Evolutionary conservation across 2,113 vertebrate genomes (phyloP).

Genomic region (Chloropsis hardwickii): DNA sequence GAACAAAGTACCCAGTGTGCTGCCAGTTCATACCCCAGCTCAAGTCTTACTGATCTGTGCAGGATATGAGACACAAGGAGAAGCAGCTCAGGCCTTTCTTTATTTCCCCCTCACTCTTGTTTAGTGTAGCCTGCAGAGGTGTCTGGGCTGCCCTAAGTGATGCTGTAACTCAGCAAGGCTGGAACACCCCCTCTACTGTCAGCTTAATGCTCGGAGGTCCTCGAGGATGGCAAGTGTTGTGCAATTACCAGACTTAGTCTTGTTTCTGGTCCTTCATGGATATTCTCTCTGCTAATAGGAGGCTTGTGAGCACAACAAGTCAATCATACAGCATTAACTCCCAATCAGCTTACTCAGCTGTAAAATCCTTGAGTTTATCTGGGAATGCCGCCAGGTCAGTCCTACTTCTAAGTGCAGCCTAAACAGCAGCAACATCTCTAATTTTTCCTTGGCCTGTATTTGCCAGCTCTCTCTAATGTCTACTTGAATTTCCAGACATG

Average conservation of each 20-base stretch:
- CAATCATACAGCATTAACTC: slow-evolving; percentile 37
- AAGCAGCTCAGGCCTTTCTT: not conserved
- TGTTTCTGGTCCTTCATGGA: not conserved
- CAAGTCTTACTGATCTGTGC: not conserved
- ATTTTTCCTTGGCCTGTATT: not conserved
- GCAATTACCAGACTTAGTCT: not conserved
- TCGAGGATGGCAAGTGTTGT: not conserved
- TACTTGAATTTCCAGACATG: not conserved
- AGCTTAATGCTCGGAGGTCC: not conserved
- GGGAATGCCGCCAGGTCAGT: slow-evolving; percentile 31
- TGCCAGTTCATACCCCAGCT: not conserved
- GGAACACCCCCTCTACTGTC: not conserved
- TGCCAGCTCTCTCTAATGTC: not conserved
- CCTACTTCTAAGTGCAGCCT: slow-evolving; percentile 8
- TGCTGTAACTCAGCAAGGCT: not conserved
- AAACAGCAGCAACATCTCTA: slow-evolving; percentile 12
- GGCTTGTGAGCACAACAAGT: slow-evolving; percentile 7
- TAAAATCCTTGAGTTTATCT: slow-evolving; percentile 28
- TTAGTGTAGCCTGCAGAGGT: not conserved
- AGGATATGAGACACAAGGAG: not conserved
- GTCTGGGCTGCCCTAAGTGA: not conserved
- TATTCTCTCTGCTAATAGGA: slow-evolving; percentile 11
- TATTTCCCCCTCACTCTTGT: not conserved
- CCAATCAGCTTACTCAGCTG: slow-evolving; percentile 29
- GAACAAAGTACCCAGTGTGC: not conserved